These are phyloP conservation scores for Bellardia bayeri DNA, from an alignment of 2,888 invertebrate genomes.

Conservation along the genomic window DNA sequence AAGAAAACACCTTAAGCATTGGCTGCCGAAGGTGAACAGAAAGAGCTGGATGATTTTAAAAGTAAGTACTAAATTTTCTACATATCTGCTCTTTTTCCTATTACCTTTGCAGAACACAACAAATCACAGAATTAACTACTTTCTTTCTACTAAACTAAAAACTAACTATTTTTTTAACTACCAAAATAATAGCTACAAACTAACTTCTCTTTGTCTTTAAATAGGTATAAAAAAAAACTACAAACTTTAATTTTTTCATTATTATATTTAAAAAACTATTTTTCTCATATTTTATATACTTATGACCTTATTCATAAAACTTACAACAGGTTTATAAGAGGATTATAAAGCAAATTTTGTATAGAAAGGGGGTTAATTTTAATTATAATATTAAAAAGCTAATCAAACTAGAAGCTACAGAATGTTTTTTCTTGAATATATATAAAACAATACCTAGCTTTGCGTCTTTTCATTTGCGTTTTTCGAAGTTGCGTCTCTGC, in stretches of 20 bases:
- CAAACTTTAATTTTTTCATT: neutral
- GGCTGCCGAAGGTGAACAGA: conserved; percentile 97
- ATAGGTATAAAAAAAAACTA: neutral
- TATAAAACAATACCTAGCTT: neutral
- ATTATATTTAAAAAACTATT: neutral
- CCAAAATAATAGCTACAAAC: conserved; percentile 5
- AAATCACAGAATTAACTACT: conserved; percentile 29
- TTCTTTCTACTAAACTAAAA: conserved; percentile 20
- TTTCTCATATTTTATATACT: neutral
- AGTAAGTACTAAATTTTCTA: conserved; percentile 87
- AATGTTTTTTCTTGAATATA: conserved; percentile 13
- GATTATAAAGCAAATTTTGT: no score
- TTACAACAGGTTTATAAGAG: no score
- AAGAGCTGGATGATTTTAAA: conserved; percentile 98
- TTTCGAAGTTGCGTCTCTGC: no score
- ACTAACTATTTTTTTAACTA: conserved; percentile 11
- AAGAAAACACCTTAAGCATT: conserved; percentile 99
- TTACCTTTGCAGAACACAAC: conserved; percentile 66
- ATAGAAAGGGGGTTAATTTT: no score
- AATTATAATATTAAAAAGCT: neutral
- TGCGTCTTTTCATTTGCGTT: no score
- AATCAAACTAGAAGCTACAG: neutral
- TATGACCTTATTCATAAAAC: no score
- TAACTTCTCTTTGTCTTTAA: conserved; percentile 25
- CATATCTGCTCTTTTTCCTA: conserved; percentile 33